Evolutionary conservation across 2,888 invertebrate genomes (phyloP), one percentile per base, ranked within the genome.

Genomic region (Limnephilus lunatus): DNA sequence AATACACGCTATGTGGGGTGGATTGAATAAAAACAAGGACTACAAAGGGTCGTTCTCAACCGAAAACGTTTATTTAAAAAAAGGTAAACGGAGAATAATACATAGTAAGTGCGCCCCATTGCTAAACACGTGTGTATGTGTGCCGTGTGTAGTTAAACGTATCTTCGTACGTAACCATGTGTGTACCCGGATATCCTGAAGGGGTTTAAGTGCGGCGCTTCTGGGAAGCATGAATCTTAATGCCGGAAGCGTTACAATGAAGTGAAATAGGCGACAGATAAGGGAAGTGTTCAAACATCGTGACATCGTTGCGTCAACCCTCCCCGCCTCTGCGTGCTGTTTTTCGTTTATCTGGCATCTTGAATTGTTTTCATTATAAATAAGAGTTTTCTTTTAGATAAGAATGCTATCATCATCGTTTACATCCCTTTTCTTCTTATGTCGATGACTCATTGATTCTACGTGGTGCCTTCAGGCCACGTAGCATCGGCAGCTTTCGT

Each of bases 201-300:
- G 85, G 85, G 85, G 53, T 85, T 35, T 35, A 3, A 39, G 85
- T 25, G 39, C 39, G 85, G 39, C n/a, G 35, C 85, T 85, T 35
- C n/a, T 85, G 44, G 35, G 85, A 44, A 85, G 39, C 85, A 39
- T 85, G 85, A 85, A 85, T 85, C 85, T 85, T 44, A 39, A 85
- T 85, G 85, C 85, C 35, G 85, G 85, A 85, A 85, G 39, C 85
- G 85, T 85, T n/a, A 85, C 35, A 85, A 85, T 85, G 85, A 44
- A 85, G 44, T 85, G 85, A 19, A 39, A 85, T 85, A 39, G 85
- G 25, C 39, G 25, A 19, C 35, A 85, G 85, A 85, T 85, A 85
- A 85, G 85, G 85, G 25, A 25, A 44, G n/a, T 85, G 39, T 39
- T 39, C 85, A 85, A 39, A 85, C 85, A 85, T 35, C 39, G 85